Evolutionary conservation across 2,888 invertebrate genomes (phyloP).

Genomic region (Dastarcus helophoroides): DNA sequence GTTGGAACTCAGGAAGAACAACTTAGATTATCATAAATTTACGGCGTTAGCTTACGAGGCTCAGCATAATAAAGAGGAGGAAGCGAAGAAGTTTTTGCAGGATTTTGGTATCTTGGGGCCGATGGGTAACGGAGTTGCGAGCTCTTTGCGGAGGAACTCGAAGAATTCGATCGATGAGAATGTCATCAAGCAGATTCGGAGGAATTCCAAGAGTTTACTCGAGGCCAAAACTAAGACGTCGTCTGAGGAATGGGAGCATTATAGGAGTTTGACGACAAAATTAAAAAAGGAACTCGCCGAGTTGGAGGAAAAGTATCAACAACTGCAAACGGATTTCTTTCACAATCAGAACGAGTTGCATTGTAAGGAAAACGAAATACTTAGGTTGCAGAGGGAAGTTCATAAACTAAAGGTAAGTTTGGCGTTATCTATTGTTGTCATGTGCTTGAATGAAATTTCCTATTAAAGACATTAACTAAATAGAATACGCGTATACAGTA

Average conservation of each 20-base stretch:
- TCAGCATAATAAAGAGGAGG: slow-evolving; percentile 22
- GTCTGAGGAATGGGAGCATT: slow-evolving; percentile 31
- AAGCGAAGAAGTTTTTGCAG: slow-evolving; percentile 32
- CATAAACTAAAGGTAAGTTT: slow-evolving; percentile 57
- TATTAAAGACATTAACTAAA: too few species aligned
- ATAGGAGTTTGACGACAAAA: slow-evolving; percentile 36
- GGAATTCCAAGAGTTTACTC: slow-evolving; percentile 24
- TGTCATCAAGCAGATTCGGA: slow-evolving; percentile 23
- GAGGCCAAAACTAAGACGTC: too few species aligned
- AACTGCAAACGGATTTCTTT: slow-evolving; percentile 43
- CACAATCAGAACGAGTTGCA: slow-evolving; percentile 44
- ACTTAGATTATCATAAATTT: slow-evolving; percentile 28
- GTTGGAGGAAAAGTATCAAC: slow-evolving; percentile 39
- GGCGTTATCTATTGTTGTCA: too few species aligned
- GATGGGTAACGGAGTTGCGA: slow-evolving; percentile 34
- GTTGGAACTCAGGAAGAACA: slow-evolving; percentile 23
- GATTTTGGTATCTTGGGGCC: slow-evolving; percentile 33
- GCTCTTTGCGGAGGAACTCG: slow-evolving; percentile 22
- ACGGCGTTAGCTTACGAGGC: slow-evolving; percentile 26
- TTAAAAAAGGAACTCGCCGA: slow-evolving; percentile 39
- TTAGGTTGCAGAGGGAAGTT: slow-evolving; percentile 53
- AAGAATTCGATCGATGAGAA: slow-evolving; percentile 25
- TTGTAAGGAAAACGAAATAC: slow-evolving; percentile 45
- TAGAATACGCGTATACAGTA: too few species aligned
- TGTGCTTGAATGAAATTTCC: too few species aligned